Base-by-base conservation (phyloP, 2,113 vertebrate species). In the Hypomesus transpacificus region DNA sequence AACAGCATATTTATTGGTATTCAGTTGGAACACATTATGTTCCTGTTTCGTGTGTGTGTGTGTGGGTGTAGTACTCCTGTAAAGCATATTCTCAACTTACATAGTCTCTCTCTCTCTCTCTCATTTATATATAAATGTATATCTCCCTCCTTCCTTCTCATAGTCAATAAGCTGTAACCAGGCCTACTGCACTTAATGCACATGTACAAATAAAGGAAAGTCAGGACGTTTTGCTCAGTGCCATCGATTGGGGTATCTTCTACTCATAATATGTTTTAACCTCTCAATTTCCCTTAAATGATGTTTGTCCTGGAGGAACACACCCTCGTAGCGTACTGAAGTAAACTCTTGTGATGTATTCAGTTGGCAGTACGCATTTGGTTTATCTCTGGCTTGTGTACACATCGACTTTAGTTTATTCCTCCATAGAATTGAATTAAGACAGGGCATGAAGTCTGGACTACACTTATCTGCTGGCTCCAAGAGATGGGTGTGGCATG, bases 201-300 rank as follows among this genome's bases (percentile, higher is more conserved):
- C 39, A 11, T 11, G 2, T 46, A 13, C 39, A 5, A 13, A 39
- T 39, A 39, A 8, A 39, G 39, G 39, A 54, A 17, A 54, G 5
- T 34, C 14, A 63, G 28, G 3, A 18, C 61, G 31, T 34, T 34
- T 63, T 17, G 17, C 61, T 34, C 7, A 31, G 2, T 63, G 26
- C 17, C 2, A 63, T 34, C 61, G 61, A 63, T 34, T 26, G 17
- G 26, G 8, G 24, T 18, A 56, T 18, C 5, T 59, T 4, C 66
- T 28, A 61, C 28, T 24, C 53, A 59, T 58, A 65, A 66, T 28
- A 7, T 39, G 51, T 64, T 34, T 61, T 76, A 7, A 61, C 63
- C 22, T 18, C 26, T 74, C 63, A 11, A 24, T 67, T 71, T 78
- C 51, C 71, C 63, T 16, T 64, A n/a, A 8, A 46, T 79, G 22